Evolutionary conservation across 2,888 invertebrate genomes (phyloP), one percentile per base, ranked within the genome.

Genomic region (Macaria notata): DNA sequence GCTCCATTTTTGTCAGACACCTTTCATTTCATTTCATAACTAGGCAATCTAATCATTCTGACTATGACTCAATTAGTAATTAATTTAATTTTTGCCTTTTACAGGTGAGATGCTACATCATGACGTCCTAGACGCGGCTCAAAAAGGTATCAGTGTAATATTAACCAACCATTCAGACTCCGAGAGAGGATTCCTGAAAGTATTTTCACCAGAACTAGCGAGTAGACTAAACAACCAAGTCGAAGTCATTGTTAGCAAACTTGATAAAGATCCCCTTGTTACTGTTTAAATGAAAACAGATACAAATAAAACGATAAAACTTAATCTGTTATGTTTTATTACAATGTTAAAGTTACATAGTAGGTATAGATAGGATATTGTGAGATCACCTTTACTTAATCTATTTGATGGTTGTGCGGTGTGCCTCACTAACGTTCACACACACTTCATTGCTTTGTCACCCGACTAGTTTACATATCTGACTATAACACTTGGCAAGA

Each of bases 91-190:
- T 36, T 6, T 36, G 33, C 3, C 33, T 41, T 56, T 59, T 58
- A 31, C 64, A 92, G 92, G 95, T 6, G 99, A 99, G 92, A 98
- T 99, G 98, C 93, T 96, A 1, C 99, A 99, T 83, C 99, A 99
- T 76, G 98, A 98, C 66, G 86, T 98, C 0, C 92, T 99, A 39
- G 97, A 98, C 74, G 97, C 97, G 0, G 93, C 94, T 31, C 97
- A 97, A 71, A 94, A 92, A 54, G 95, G 96, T 33, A 93, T 93
- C 9, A 94, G 94, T 56, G 98, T 98, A 0, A 95, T 98, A 72
- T 89, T 98, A 19, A 97, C 97, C 64, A 98, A 98, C 82, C 98
- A 99, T 83, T 97, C 96, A 42, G 97, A 98, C 86, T 97, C 98
- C 0, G 99, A 99, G 83, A 93, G 98, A 61, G 98, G 98, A 4